phyloP scores from a whole-genome alignment of 2,888 invertebrate genomes.

The Mellilla xanthometata region DNA sequence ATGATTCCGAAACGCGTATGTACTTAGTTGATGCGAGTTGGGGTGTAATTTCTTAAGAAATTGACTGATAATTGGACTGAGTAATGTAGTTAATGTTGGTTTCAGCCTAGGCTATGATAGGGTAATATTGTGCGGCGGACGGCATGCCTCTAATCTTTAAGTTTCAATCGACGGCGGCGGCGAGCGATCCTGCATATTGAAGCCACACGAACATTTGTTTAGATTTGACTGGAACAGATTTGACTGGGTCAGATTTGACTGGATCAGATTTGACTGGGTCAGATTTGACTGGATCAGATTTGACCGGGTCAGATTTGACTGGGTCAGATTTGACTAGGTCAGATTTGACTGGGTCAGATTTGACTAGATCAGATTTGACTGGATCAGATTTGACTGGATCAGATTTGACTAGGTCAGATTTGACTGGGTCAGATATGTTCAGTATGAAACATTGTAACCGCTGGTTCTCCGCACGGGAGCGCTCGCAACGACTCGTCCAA shows the following conservation, averaged over 20 bases:
- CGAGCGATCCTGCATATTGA: constrained; percentile 46
- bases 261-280: constrained; percentile 26
- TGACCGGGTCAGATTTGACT: no score
- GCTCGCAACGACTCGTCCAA: constrained; percentile 55
- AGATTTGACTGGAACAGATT: no score
- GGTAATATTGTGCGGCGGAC: constrained; percentile 70
- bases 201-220: constrained; percentile 19
- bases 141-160: constrained; percentile 67
- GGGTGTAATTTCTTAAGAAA: constrained; percentile 77
- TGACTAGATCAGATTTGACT: no score
- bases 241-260: constrained; percentile 35
- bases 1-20: constrained; percentile 59
- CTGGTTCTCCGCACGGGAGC: constrained; percentile 33
- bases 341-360: no score
- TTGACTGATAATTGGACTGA: constrained; percentile 82
- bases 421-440: no score
- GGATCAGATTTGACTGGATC: no score
- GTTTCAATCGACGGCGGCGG: constrained; percentile 45
- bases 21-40: constrained; percentile 70
- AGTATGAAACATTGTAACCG: constrained; percentile 15
- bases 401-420: no score
- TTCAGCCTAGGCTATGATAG: constrained; percentile 77
- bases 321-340: no score
- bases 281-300: no score
- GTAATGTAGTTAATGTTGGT: constrained; percentile 76